Evolutionary conservation across 1,140 invertebrate species (phyloP), one percentile per base, ranked within the genome.

Genomic region (Diachasma alloeum): DNA sequence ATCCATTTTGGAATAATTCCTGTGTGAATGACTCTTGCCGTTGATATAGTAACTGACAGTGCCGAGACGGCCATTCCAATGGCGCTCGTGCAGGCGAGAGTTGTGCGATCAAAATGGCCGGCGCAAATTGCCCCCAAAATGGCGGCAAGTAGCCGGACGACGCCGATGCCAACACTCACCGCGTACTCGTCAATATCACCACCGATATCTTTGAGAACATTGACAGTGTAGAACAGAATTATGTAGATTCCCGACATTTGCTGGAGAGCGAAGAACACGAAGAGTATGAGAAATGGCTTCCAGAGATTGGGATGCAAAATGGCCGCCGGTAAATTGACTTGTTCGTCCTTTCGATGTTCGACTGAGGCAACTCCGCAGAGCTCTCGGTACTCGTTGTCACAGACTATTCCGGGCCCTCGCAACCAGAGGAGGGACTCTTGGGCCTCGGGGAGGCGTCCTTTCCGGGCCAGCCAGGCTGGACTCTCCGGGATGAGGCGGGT

Each of bases 161-260:
- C 89, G 0, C 94, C 95, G 1, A 97, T 92, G 10, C 94, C 92
- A 44, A 97, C 95, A 0, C 94, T 94, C 0, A 93, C 92, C 0
- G 93, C 87, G 79, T 93, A 93, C 48, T 93, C 93, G 78, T 96
- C 92, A 1, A 95, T 87, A 72, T 91, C 91, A 9, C 93, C 90
- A 3, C 93, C 92, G 15, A 93, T 92, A 8, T 93, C 91, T 76
- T 93, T 90, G 81, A 95, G 93, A 80, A 95, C 92, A 72, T 91
- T 92, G 0, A 95, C 93, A 0, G 93, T 93, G 80, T 95, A 96
- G 84, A 94, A 96, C 42, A 96, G 89, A 6, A 96, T 92, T 0
- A 94, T 93, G 86, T 96, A 94, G 17, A 94, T 94, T 4, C 94
- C 94, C 0, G 92, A 93, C 67, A 93, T 89, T 81, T 94, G 93